These are phyloP conservation scores for Sebastiscus tertius DNA, from an alignment of 2,797 vertebrate genomes.

Conservation along the genomic window DNA sequence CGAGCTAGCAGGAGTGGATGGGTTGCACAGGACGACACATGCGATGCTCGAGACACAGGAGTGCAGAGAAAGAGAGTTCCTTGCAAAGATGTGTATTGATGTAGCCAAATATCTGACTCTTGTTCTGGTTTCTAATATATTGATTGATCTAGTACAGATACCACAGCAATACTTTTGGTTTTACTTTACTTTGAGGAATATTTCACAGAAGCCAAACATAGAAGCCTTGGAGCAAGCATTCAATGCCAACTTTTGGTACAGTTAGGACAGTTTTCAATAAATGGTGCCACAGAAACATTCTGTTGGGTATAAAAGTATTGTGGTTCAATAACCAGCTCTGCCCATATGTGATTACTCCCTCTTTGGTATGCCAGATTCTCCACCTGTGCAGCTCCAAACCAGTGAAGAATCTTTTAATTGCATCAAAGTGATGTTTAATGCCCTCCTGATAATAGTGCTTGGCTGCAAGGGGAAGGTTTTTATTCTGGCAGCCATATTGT, in stretches of 20 bases:
- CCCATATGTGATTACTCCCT: neutral
- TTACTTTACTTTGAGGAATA: too few relatives aligned
- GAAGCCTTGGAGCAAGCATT: neutral
- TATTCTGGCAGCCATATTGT: slow-evolving; percentile 34
- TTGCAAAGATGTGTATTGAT: neutral
- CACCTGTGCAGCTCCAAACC: neutral
- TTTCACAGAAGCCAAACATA: neutral
- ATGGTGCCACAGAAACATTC: neutral
- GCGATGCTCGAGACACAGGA: neutral
- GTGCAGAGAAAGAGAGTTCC: neutral
- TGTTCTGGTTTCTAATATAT: neutral
- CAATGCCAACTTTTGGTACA: neutral
- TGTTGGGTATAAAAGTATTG: neutral
- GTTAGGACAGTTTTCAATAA: neutral
- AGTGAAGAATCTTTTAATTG: slow-evolving; percentile 10
- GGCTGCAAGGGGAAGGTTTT: slow-evolving; percentile 17
- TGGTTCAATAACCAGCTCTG: neutral
- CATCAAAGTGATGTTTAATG: slow-evolving; percentile 32
- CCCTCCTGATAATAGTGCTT: slow-evolving; percentile 12
- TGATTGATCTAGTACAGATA: neutral
- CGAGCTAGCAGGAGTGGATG: neutral
- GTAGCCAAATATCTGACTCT: neutral
- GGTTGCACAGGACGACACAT: neutral
- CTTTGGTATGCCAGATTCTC: neutral
- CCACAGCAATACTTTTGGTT: neutral